phyloP scores from a whole-genome alignment of 2,113 vertebrate species.

The Rafetus swinhoei region DNA sequence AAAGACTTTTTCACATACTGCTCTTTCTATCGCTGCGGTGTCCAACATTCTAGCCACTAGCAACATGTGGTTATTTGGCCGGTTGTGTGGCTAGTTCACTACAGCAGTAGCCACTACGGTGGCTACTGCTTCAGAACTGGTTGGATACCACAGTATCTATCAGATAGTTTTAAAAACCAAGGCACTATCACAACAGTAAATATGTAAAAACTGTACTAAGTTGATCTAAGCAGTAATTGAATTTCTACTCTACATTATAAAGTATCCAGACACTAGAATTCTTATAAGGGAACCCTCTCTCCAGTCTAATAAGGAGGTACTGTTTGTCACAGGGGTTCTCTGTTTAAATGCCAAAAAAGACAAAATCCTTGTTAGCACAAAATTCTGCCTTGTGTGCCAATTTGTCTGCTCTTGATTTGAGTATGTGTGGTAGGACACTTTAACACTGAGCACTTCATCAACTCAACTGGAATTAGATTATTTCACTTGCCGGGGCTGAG shows the following conservation, averaged over 20 bases:
- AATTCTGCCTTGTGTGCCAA: background rate
- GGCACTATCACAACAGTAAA: background rate
- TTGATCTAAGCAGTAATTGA: background rate
- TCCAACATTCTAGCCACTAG: no score
- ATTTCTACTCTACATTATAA: background rate
- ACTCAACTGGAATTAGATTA: background rate
- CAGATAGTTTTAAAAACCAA: background rate
- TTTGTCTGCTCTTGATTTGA: background rate
- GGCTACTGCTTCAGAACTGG: no score
- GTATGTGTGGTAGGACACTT: background rate
- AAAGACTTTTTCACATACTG: background rate
- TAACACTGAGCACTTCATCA: background rate
- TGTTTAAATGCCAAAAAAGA: background rate
- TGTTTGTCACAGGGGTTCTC: background rate
- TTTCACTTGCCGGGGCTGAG: background rate
- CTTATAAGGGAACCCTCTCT: background rate
- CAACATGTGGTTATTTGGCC: no score
- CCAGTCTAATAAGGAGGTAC: background rate
- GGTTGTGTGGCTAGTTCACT: no score
- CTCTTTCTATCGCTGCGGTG: no score
- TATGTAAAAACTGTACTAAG: background rate
- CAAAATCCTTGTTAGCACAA: background rate
- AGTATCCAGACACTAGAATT: background rate
- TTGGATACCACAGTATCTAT: background rate
- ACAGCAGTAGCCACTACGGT: no score